Evolutionary conservation across 2,888 invertebrate species (phyloP).

Genomic region (Pristionchus japonicus): DNA sequence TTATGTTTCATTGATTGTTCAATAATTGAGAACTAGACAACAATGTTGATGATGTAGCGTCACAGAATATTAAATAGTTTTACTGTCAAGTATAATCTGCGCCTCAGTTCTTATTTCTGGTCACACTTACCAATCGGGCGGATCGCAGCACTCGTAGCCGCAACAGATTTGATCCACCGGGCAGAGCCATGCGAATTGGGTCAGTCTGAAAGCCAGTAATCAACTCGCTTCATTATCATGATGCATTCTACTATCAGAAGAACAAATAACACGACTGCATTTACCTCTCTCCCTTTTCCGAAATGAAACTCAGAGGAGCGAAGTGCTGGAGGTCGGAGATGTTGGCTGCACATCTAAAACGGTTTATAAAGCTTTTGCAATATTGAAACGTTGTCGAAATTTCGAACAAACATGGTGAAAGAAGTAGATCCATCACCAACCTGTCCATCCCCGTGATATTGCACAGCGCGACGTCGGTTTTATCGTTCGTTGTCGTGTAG

Average conservation of each 20-base stretch:
- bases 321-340: constrained; percentile 8
- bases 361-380: background rate
- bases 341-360: background rate
- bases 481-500: background rate
- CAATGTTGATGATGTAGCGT: no score
- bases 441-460: background rate
- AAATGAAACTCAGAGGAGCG: background rate
- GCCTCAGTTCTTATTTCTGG: no score
- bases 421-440: background rate
- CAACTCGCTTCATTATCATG: no score
- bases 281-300: background rate
- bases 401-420: background rate
- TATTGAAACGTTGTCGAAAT: no score
- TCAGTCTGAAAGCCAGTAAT: background rate
- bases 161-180: background rate
- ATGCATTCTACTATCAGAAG: no score
- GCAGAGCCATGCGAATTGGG: background rate
- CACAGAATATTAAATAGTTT: no score
- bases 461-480: background rate
- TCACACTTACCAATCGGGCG: background rate
- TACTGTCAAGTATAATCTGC: no score
- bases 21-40: no score
- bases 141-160: background rate
- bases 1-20: no score
- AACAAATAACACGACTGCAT: no score